Conservation (phyloP, 2,113 vertebrate genomes). For the Coptodon bakossiorum region DNA sequence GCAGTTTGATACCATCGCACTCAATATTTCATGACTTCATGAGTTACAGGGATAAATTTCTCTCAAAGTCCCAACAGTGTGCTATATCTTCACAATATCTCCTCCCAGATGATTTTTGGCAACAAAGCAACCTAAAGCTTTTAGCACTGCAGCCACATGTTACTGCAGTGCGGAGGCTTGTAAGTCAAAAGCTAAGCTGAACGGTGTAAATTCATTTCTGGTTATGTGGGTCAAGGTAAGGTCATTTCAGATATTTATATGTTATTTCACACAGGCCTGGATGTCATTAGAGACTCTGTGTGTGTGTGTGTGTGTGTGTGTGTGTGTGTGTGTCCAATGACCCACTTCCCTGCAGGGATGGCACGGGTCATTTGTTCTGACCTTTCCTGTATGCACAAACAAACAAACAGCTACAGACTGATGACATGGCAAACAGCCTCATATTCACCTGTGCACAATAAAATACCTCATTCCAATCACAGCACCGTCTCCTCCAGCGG, state of each 20-base stretch:
- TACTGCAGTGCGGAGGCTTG: background rate
- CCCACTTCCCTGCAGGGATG: slow-evolving; percentile 3
- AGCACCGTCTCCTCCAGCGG: background rate
- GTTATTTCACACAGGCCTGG: background rate
- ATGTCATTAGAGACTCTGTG: background rate
- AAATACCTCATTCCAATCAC: background rate
- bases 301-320: background rate
- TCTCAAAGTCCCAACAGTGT: background rate
- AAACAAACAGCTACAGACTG: slow-evolving; percentile 23
- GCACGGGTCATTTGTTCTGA: slow-evolving; percentile 25
- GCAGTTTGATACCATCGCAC: slow-evolving; percentile 33
- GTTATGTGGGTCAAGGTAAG: background rate
- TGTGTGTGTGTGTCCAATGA: background rate
- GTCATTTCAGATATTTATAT: background rate
- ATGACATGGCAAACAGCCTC: background rate
- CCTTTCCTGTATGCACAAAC: slow-evolving; percentile 29
- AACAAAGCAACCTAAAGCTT: slow-evolving; percentile 4
- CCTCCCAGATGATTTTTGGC: background rate
- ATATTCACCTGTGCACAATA: background rate
- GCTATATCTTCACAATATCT: background rate
- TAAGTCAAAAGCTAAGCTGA: background rate
- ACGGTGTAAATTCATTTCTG: background rate
- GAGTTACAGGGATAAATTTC: slow-evolving; percentile 15
- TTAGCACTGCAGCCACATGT: background rate
- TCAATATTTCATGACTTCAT: slow-evolving; percentile 50